phyloP scores from a whole-genome alignment of 1,140 invertebrate species.

The Wiebesia pumilae region DNA sequence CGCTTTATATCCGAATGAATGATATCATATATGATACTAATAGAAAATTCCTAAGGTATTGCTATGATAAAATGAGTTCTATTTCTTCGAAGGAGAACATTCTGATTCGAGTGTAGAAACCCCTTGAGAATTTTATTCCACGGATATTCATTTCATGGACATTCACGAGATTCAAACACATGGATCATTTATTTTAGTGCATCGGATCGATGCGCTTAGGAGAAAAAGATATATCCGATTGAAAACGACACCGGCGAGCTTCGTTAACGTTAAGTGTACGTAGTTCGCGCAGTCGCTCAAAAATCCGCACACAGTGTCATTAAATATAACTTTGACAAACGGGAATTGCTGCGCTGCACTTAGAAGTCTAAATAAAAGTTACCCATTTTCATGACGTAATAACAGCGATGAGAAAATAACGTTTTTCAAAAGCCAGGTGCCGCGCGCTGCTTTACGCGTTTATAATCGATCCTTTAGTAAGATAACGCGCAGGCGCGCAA shows the following conservation, averaged over 20 bases:
- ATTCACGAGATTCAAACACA: background rate
- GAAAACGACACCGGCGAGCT: background rate
- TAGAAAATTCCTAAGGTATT: background rate
- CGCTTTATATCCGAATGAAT: no score
- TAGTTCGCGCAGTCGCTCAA: background rate
- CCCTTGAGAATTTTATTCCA: background rate
- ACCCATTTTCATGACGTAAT: conserved; percentile 15
- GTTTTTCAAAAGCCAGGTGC: background rate
- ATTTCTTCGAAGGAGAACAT: background rate
- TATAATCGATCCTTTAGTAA: background rate
- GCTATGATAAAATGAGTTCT: background rate
- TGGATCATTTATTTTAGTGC: background rate
- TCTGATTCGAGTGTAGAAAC: background rate
- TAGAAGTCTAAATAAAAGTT: background rate
- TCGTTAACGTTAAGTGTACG: no score
- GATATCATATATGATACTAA: no score
- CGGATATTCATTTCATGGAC: no score
- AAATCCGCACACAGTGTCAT: background rate
- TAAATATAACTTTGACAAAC: background rate
- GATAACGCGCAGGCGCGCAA: conserved; percentile 4
- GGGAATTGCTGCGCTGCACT: background rate
- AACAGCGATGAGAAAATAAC: background rate
- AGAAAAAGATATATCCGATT: background rate
- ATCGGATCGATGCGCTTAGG: background rate
- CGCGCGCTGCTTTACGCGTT: background rate